Conservation (phyloP, 1,140 invertebrate species). For the Drosophila lowei region DNA sequence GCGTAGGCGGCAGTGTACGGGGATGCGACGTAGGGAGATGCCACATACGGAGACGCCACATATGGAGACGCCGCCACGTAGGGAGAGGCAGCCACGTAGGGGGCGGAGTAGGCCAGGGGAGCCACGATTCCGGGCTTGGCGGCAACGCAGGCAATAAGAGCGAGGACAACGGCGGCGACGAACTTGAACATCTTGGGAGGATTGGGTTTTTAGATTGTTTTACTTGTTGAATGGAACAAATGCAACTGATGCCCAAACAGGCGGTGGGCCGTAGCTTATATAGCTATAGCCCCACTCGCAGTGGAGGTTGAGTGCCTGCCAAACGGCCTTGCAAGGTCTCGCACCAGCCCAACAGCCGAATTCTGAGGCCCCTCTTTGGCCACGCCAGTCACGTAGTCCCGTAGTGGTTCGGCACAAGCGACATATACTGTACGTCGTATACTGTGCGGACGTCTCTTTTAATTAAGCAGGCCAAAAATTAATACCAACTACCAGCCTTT, state of each 20-base stretch:
- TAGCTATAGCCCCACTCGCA: constrained; percentile 8
- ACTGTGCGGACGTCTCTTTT: constrained; percentile 7
- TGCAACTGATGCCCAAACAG: constrained; percentile 60
- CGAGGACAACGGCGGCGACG: constrained; percentile 66
- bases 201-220: constrained; percentile 25
- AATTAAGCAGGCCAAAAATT: constrained; percentile 25
- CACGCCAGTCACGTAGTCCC: constrained; percentile 44
- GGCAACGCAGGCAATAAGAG: constrained; percentile 63
- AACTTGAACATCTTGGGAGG: constrained; percentile 77
- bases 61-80: constrained; percentile 61
- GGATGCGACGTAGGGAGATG: constrained; percentile 64
- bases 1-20: constrained; percentile 70
- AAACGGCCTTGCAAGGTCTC: constrained; percentile 49
- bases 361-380: constrained; percentile 13
- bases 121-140: constrained; percentile 77
- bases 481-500: too few species aligned
- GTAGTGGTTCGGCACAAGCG: constrained; percentile 20
- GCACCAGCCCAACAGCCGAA: background rate
- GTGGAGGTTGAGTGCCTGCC: background rate
- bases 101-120: constrained; percentile 69
- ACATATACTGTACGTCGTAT: too few species aligned
- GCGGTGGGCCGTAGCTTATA: constrained; percentile 33
- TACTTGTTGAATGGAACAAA: constrained; percentile 56
- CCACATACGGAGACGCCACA: constrained; percentile 58
- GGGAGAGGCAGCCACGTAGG: constrained; percentile 57